A percentile compares a stretch with the other conserved stretches of the same genome.
phyloP scores from a whole-genome alignment of 2,797 vertebrate genomes.

The Peromyscus eremicus region DNA sequence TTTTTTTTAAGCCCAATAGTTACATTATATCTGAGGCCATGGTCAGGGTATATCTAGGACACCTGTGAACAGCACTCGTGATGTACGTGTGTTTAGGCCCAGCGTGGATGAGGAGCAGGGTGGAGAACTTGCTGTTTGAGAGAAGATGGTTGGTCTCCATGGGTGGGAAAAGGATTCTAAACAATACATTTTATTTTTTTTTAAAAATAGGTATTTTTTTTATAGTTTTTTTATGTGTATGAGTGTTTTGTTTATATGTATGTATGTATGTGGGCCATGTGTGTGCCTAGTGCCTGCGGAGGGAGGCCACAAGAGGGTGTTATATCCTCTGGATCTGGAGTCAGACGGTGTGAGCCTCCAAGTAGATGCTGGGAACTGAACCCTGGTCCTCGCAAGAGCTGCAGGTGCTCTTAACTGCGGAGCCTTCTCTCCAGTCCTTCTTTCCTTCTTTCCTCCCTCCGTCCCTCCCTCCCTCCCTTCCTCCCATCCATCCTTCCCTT shows the following conservation, averaged over 20 bases:
- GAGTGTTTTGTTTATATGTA: neutral
- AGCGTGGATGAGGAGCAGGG: neutral
- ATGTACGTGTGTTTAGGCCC: neutral
- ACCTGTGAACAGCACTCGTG: neutral
- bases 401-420: neutral
- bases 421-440: neutral
- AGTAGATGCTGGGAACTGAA: too few species aligned
- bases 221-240: neutral
- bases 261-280: too few species aligned
- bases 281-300: neutral
- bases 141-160: neutral
- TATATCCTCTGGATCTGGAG: neutral
- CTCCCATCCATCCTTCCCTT: too few species aligned
- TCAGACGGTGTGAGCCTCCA: neutral
- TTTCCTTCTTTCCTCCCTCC: neutral
- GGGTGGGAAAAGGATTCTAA: neutral
- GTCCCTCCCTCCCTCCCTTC: neutral
- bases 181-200: neutral
- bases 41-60: neutral
- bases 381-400: neutral
- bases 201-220: too few species aligned
- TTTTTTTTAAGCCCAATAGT: constrained; percentile 15
- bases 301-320: neutral
- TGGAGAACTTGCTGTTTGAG: neutral
- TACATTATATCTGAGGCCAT: neutral